Evolutionary conservation across 1,140 invertebrate genomes (phyloP).

Genomic region (Drosophila arizonae): DNA sequence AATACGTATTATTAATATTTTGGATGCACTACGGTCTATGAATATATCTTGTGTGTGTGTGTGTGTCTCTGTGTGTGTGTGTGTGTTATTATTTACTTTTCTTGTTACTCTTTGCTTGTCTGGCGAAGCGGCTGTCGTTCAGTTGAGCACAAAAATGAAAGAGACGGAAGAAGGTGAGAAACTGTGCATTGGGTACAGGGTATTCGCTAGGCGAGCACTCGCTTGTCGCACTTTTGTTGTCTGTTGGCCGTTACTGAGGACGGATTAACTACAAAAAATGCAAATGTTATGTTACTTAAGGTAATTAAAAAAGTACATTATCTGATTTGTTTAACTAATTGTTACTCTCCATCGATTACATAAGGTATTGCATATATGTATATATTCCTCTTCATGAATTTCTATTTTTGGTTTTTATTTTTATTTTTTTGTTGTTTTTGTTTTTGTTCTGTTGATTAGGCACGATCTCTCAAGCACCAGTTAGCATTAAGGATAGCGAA

Average conservation of each 20-base stretch:
- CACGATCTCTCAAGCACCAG: slow-evolving; percentile 68
- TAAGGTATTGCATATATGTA: slow-evolving; percentile 13
- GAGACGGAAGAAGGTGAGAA: no score
- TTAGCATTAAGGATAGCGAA: slow-evolving; percentile 29
- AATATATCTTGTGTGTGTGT: background rate
- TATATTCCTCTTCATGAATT: background rate
- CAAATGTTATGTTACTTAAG: slow-evolving; percentile 51
- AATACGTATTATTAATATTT: slow-evolving; percentile 16
- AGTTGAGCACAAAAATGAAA: no score
- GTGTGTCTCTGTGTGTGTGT: no score
- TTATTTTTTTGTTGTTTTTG: background rate
- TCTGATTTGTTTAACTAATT: slow-evolving; percentile 27
- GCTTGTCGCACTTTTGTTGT: slow-evolving; percentile 28
- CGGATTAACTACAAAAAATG: slow-evolving; percentile 80
- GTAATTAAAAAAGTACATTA: slow-evolving; percentile 27
- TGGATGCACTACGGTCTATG: slow-evolving; percentile 24
- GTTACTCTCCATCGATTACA: slow-evolving; percentile 15
- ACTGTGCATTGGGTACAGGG: slow-evolving; percentile 28
- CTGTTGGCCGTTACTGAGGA: slow-evolving; percentile 68
- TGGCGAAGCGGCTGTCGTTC: no score
- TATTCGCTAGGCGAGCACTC: slow-evolving; percentile 22
- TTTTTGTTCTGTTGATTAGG: slow-evolving; percentile 42
- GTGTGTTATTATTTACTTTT: no score
- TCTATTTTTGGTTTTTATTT: background rate
- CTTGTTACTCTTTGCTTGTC: no score